Conservation (phyloP, 2,113 vertebrate species). For the Misgurnus anguillicaudatus region DNA sequence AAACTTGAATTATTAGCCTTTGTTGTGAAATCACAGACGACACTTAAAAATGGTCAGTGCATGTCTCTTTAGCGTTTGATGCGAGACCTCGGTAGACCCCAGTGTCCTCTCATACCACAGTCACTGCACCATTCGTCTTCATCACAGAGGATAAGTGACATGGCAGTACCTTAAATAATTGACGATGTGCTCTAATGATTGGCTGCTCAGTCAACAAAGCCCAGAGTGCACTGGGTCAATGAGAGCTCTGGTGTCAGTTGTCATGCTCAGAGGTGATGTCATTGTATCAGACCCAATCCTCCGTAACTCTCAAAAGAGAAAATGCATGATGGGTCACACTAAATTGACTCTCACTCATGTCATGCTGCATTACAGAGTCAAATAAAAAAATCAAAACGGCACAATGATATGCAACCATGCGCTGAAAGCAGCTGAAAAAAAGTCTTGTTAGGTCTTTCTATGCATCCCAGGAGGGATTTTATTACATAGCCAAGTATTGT, state of each 20-base stretch:
- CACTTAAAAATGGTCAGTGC: conserved; percentile 29
- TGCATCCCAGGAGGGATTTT: background rate
- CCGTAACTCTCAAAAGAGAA: conserved; percentile 28
- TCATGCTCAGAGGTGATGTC: conserved; percentile 54
- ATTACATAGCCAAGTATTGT: conserved; percentile 2
- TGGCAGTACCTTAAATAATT: conserved; percentile 61
- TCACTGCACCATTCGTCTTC: conserved; percentile 45
- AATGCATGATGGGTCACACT: conserved; percentile 3
- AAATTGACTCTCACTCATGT: background rate
- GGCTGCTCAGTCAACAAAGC: conserved; percentile 61
- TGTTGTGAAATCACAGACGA: conserved; percentile 33
- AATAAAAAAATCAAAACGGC: background rate
- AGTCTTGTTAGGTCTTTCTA: background rate
- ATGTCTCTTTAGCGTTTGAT: conserved; percentile 32
- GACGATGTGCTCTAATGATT: conserved; percentile 60
- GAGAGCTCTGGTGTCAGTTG: conserved; percentile 54
- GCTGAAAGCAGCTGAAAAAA: background rate
- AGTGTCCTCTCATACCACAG: conserved; percentile 17
- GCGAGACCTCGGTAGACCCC: conserved; percentile 15
- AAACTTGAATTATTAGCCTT: conserved; percentile 7
- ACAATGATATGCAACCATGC: background rate
- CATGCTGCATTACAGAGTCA: background rate
- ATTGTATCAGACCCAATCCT: conserved; percentile 44
- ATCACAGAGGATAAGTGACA: conserved; percentile 57
- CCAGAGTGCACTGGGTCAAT: conserved; percentile 51